Conservation (phyloP, 2,888 invertebrate genomes). For the Zygogramma bicolorata region DNA sequence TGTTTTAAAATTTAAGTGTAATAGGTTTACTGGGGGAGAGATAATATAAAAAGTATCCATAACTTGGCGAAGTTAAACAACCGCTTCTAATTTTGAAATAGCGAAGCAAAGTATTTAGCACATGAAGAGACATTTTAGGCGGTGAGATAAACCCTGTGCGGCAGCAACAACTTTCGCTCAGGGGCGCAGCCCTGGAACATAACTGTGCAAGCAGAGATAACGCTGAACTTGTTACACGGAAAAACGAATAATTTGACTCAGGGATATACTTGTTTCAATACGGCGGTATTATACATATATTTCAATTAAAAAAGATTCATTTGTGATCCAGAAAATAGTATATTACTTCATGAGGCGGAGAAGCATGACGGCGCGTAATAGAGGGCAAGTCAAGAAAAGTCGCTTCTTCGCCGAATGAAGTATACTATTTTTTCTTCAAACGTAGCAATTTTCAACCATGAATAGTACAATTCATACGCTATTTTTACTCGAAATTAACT, state of each 20-base stretch:
- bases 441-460: too few relatives aligned
- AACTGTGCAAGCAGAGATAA: slow-evolving; percentile 1
- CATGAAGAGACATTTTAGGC: slow-evolving; percentile 61
- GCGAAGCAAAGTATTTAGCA: slow-evolving; percentile 60
- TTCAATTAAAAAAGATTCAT: not conserved
- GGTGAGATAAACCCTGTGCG: slow-evolving; percentile 53
- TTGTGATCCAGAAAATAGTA: too few relatives aligned
- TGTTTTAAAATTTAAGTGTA: slow-evolving; percentile 67
- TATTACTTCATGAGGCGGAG: too few relatives aligned
- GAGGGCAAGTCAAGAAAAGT: too few relatives aligned
- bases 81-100: slow-evolving; percentile 64
- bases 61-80: slow-evolving; percentile 62
- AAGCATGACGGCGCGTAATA: too few relatives aligned
- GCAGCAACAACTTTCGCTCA: not conserved
- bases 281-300: too few relatives aligned
- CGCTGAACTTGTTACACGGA: not conserved
- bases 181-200: not conserved
- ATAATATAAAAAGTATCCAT: slow-evolving; percentile 64
- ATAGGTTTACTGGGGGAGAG: slow-evolving; percentile 64
- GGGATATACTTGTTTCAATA: not conserved
- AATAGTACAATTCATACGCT: too few relatives aligned
- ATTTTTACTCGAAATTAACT: too few relatives aligned
- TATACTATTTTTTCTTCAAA: too few relatives aligned
- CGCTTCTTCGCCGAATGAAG: too few relatives aligned
- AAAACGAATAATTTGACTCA: not conserved